Evolutionary conservation across 2,113 vertebrate genomes (phyloP).

Genomic region (Xenopus laevis): DNA sequence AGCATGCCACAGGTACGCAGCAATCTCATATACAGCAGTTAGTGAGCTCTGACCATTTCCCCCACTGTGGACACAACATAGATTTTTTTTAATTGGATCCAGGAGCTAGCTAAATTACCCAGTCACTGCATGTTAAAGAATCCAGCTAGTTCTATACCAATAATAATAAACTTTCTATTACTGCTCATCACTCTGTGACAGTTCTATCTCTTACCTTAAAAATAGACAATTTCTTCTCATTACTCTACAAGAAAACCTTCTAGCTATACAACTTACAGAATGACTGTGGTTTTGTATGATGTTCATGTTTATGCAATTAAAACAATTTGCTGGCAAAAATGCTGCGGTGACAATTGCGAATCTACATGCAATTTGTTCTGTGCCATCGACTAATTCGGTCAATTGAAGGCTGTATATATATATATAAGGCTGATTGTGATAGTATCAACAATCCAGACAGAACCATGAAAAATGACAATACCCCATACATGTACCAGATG

Average conservation of each 20-base stretch:
- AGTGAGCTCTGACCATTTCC: conserved; percentile 54
- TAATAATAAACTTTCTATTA: conserved; percentile 69
- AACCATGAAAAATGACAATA: no score
- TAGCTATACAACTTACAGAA: not conserved
- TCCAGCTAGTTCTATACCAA: conserved; percentile 64
- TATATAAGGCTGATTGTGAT: no score
- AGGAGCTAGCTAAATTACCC: conserved; percentile 70
- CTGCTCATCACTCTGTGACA: conserved; percentile 52
- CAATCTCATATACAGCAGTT: conserved; percentile 41
- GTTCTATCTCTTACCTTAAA: conserved; percentile 49
- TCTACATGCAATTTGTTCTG: conserved; percentile 8
- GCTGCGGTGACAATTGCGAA: conserved; percentile 1
- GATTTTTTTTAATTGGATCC: conserved; percentile 68
- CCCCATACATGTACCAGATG: no score
- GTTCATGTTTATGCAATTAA: conserved; percentile 4
- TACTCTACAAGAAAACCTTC: conserved; percentile 20
- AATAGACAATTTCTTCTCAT: conserved; percentile 49
- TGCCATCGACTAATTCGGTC: no score
- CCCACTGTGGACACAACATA: conserved; percentile 63
- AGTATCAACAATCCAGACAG: no score
- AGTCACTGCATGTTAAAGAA: conserved; percentile 64
- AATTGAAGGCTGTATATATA: no score
- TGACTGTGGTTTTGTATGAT: not conserved
- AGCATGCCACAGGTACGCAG: conserved; percentile 62
- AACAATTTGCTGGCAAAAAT: not conserved